Evolutionary conservation across 2,888 invertebrate genomes (phyloP).

Genomic region (Trimorus sp.): DNA sequence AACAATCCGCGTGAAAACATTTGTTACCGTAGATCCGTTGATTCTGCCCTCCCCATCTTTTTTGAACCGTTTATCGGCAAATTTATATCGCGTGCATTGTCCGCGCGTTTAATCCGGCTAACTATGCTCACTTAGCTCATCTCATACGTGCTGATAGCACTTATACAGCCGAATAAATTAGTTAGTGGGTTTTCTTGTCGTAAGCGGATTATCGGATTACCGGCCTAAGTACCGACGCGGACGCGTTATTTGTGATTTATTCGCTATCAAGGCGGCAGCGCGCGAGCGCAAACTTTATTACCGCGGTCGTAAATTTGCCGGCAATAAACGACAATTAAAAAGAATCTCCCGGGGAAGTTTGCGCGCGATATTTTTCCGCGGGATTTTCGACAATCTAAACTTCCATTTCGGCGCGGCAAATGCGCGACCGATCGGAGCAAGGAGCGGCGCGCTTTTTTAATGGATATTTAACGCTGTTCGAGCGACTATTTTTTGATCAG

Average conservation of each 20-base stretch:
- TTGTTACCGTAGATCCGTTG: conserved; percentile 11
- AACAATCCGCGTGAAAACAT: conserved; percentile 19
- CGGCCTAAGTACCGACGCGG: conserved; percentile 41
- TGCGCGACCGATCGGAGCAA: no score
- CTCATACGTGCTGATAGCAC: conserved; percentile 57
- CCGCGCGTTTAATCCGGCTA: conserved; percentile 30
- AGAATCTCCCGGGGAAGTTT: conserved; percentile 18
- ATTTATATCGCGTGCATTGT: conserved; percentile 48
- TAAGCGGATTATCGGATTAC: conserved; percentile 59
- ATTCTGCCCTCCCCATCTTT: not conserved
- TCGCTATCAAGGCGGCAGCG: conserved; percentile 13
- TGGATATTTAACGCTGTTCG: no score
- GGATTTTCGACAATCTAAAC: no score
- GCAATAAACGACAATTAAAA: conserved; percentile 47
- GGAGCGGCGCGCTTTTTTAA: no score
- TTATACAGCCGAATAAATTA: conserved; percentile 55
- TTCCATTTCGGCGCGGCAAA: no score
- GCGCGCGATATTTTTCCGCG: conserved; percentile 1
- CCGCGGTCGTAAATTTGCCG: conserved; percentile 36
- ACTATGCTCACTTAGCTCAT: conserved; percentile 49
- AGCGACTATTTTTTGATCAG: no score
- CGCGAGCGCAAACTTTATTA: conserved; percentile 36
- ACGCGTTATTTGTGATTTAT: conserved; percentile 55
- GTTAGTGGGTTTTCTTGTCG: conserved; percentile 54
- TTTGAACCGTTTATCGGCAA: conserved; percentile 21